phyloP scores from a whole-genome alignment of 2,888 invertebrate genomes.

The Dendrolimus houi region DNA sequence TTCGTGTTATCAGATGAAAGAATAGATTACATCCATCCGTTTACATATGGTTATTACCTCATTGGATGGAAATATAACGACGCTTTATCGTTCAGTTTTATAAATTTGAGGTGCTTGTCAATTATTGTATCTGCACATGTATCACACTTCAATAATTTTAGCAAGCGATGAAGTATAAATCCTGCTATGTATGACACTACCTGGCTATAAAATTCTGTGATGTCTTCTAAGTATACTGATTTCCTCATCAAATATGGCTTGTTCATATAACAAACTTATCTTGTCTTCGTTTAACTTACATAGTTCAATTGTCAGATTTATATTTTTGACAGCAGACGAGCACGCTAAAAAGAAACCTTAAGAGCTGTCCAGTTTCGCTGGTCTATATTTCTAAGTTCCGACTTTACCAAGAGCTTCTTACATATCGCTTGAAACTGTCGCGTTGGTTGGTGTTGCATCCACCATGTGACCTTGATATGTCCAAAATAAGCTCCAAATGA shows the following conservation, averaged over 20 bases:
- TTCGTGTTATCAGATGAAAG: neutral
- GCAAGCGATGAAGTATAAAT: conserved; percentile 10
- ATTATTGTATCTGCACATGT: conserved; percentile 7
- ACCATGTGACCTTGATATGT: no score
- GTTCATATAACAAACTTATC: no score
- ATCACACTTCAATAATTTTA: conserved; percentile 12
- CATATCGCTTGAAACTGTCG: no score
- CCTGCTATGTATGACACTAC: conserved; percentile 11
- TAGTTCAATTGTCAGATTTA: no score
- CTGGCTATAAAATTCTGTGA: no score
- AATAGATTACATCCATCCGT: conserved; percentile 1
- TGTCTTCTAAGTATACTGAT: no score
- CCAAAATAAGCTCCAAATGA: no score
- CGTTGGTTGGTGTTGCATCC: no score
- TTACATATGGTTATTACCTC: conserved; percentile 14
- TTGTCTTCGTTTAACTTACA: no score
- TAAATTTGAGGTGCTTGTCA: conserved; percentile 5
- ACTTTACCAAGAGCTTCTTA: conserved; percentile 3
- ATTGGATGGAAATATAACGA: conserved; percentile 10
- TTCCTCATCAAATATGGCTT: neutral
- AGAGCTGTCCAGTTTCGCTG: conserved; percentile 7
- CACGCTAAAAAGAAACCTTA: conserved; percentile 6
- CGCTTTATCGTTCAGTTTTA: conserved; percentile 11
- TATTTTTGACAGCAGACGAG: conserved; percentile 1
- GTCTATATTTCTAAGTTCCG: conserved; percentile 2